Conservation (phyloP, 2,797 vertebrate genomes). For the Hippocampus kuda region DNA sequence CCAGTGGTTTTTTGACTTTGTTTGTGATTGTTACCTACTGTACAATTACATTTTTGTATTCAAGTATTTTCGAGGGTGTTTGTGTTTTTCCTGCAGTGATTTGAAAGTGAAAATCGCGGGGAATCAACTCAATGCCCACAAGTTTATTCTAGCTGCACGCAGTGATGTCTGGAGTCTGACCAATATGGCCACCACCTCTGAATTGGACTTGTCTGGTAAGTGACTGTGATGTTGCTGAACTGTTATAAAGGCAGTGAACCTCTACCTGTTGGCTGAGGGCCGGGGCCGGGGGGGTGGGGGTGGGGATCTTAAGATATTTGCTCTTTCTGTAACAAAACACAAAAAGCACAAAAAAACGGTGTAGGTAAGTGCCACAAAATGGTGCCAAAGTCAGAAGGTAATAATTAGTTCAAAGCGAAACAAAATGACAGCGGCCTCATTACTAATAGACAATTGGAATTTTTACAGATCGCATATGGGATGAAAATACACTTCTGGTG, state of each 20-base stretch:
- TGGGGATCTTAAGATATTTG: too few relatives aligned
- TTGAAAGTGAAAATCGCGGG: conserved; percentile 85
- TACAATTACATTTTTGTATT: background rate
- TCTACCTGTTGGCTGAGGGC: too few relatives aligned
- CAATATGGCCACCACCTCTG: conserved; percentile 77
- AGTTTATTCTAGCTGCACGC: conserved; percentile 94
- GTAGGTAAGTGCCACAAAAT: too few relatives aligned
- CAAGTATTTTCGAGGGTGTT: background rate
- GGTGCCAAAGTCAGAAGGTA: too few relatives aligned
- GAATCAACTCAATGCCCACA: conserved; percentile 77
- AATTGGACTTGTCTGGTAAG: conserved; percentile 92
- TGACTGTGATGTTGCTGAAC: conserved; percentile 1
- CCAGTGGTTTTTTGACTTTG: background rate
- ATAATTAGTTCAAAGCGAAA: too few relatives aligned
- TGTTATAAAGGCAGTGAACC: background rate
- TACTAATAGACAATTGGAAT: too few relatives aligned
- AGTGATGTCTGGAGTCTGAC: conserved; percentile 88
- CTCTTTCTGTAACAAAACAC: too few relatives aligned
- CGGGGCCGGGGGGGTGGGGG: too few relatives aligned
- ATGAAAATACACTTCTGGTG: too few relatives aligned
- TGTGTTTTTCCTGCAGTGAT: conserved; percentile 68
- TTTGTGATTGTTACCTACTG: background rate
- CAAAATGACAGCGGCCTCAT: too few relatives aligned
- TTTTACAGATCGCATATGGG: too few relatives aligned
- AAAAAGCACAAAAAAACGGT: too few relatives aligned